phyloP scores from a whole-genome alignment of 1,140 invertebrate species.

The Scaptomyza graminum region DNA sequence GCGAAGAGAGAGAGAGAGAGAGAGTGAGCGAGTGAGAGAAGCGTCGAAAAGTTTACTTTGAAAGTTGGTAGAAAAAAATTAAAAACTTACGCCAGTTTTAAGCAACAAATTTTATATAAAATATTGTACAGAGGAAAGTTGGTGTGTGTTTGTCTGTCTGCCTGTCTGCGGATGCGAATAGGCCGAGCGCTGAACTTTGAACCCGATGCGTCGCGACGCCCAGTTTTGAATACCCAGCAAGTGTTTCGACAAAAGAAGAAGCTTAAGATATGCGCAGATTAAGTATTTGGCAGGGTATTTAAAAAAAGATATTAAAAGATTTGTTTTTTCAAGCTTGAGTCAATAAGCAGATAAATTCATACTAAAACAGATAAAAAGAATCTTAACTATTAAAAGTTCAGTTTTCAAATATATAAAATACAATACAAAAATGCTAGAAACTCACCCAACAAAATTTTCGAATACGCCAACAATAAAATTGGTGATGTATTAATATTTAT shows the following conservation, averaged over 20 bases:
- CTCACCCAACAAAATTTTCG: too few relatives aligned
- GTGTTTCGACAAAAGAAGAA: not conserved
- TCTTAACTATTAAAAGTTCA: too few relatives aligned
- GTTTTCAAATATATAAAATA: too few relatives aligned
- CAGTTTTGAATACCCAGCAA: not conserved
- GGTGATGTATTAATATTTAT: too few relatives aligned
- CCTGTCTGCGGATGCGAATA: constrained; percentile 13
- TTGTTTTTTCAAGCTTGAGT: too few relatives aligned
- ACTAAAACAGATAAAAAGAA: too few relatives aligned
- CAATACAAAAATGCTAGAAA: too few relatives aligned
- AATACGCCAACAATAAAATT: too few relatives aligned
- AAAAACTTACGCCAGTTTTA: constrained; percentile 47
- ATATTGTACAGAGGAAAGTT: constrained; percentile 9
- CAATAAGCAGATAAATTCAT: too few relatives aligned
- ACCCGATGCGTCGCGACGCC: not conserved
- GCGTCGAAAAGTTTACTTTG: constrained; percentile 33
- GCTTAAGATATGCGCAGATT: not conserved
- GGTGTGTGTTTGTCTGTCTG: constrained; percentile 7
- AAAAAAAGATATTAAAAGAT: not conserved
- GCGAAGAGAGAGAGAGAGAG: constrained; percentile 2
- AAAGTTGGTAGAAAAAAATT: constrained; percentile 42
- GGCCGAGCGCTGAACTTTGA: constrained; percentile 39
- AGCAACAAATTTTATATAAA: constrained; percentile 45
- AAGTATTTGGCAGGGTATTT: not conserved
- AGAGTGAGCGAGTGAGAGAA: not conserved